Base-by-base conservation (phyloP, 2,797 vertebrate genomes). In the Tolypeutes matacus region DNA sequence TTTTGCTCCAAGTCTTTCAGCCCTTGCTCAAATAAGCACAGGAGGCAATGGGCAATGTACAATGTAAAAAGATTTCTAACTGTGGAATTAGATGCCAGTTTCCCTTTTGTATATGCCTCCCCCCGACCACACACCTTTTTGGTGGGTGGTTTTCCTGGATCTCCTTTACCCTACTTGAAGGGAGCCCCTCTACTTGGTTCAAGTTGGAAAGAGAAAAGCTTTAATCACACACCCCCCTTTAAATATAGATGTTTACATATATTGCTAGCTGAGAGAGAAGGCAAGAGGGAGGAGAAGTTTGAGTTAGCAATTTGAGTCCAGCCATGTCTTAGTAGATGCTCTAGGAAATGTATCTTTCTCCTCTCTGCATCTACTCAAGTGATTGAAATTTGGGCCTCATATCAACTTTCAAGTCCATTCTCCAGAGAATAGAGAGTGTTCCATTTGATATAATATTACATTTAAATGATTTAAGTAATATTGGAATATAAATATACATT, bases 121-220 rank as follows among this genome's bases (percentile, higher is more conserved):
- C 7, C 1, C 4, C 3, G 65, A 7, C n/a, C n/a, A n/a, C 2
- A 12, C 11, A 5, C 46, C 7, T n/a, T 0, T 2, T 3, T 67
- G 39, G 14, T 70, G 1, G 86, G 17, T 83, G 23, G 1, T 31
- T 51, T 20, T 85, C 51, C 11, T 64, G 17, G 29, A 92, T 65
- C 31, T 7, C 25, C 51, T 39, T 58, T 46, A 65, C 72, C 93
- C 88, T 31, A 4, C 34, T 93, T 85, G 27, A 84, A 87, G 21
- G 18, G 4, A 69, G 5, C 0, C 3, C 39, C 23, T 72, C 70
- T 81, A 34, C 27, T 51, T 85, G 70, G 36, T 15, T 77, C 60
- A 34, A 23, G 31, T 77, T 62, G 73, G 46, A 81, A 77, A 89
- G 20, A 46, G 36, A 62, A 89, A 65, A 21, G 23, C 6, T 85